Conservation (phyloP, 2,797 vertebrate genomes). For the Fundulus diaphanus region DNA sequence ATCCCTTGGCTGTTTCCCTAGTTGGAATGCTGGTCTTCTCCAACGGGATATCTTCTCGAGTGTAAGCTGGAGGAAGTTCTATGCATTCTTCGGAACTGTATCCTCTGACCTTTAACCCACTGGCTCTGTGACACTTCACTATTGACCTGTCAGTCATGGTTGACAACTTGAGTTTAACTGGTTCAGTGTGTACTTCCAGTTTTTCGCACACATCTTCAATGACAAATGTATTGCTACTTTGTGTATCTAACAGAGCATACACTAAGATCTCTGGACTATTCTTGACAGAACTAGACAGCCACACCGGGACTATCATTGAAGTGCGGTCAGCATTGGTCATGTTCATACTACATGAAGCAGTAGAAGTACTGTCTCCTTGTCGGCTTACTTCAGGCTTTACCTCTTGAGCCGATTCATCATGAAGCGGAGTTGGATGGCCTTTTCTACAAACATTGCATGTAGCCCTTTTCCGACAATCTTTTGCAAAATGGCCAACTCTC, state of each 20-base stretch:
- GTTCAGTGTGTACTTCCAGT: no score
- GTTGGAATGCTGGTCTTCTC: background rate
- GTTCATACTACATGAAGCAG: background rate
- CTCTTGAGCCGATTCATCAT: background rate
- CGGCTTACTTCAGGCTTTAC: background rate
- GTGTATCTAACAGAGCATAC: background rate
- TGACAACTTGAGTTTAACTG: no score
- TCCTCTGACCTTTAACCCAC: slow-evolving; percentile 18
- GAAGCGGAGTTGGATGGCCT: background rate
- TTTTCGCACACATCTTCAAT: no score
- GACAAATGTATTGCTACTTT: no score
- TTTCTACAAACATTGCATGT: background rate
- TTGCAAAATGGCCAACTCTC: background rate
- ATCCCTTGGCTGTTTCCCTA: background rate
- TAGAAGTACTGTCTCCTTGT: background rate
- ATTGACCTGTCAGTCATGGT: no score
- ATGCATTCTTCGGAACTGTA: slow-evolving; percentile 5
- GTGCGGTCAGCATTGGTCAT: no score
- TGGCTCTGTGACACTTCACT: no score
- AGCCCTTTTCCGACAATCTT: background rate
- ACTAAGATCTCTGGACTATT: background rate
- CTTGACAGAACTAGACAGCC: background rate
- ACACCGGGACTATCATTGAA: background rate
- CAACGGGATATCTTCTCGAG: slow-evolving; percentile 13
- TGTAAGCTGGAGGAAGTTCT: slow-evolving; percentile 23